These are phyloP conservation scores for Tragelaphus strepsiceros DNA, from an alignment of 2,113 vertebrate species.

Conservation along the genomic window DNA sequence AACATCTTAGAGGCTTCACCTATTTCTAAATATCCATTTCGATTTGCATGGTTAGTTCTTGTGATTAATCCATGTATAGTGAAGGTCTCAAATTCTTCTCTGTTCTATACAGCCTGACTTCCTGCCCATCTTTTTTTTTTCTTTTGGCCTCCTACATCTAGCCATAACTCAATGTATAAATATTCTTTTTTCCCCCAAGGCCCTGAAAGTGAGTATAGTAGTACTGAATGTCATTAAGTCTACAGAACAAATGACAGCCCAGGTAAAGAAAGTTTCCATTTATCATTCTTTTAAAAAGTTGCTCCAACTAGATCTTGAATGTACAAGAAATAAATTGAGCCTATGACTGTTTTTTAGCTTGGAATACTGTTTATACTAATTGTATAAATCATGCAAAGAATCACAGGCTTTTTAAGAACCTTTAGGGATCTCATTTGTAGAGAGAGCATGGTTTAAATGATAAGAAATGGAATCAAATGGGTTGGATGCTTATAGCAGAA, in stretches of 20 bases:
- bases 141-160: not conserved
- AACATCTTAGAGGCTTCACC: constrained; percentile 73
- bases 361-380: constrained; percentile 19
- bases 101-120: constrained; percentile 18
- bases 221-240: constrained; percentile 35
- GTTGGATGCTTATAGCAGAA: not conserved
- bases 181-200: not conserved
- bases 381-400: not conserved
- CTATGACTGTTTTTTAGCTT: constrained; percentile 3
- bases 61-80: constrained; percentile 48
- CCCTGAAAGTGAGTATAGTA: not conserved
- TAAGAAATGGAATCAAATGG: not conserved
- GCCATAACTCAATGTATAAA: constrained; percentile 50
- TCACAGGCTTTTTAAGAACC: not conserved
- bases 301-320: constrained; percentile 11
- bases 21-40: constrained; percentile 73
- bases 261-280: constrained; percentile 34
- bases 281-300: constrained; percentile 33
- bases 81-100: constrained; percentile 67
- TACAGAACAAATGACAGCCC: constrained; percentile 49
- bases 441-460: not conserved
- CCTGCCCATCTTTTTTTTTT: not conserved
- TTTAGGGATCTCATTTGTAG: not conserved
- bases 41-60: constrained; percentile 70
- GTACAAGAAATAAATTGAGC: not conserved